A percentile compares a stretch with the other conserved stretches of the same genome.
Conservation (phyloP, 2,797 vertebrate species). For the Rhinichthys osculus region DNA sequence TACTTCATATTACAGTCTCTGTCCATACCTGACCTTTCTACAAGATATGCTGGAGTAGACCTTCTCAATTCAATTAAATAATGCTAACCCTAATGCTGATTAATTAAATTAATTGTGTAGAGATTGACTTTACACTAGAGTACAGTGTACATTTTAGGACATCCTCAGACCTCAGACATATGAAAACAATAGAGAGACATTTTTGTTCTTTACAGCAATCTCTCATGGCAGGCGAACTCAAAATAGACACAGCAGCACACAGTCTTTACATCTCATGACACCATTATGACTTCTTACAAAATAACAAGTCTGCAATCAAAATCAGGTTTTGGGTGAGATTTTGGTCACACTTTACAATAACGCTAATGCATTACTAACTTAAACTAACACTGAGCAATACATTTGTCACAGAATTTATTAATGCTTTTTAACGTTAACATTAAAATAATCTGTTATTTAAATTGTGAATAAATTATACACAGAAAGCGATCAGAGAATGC, state of each 20-base stretch:
- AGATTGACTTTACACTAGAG: neutral
- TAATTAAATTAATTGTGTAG: neutral
- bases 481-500: too few relatives aligned
- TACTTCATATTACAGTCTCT: neutral
- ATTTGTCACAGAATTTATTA: neutral
- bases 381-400: neutral
- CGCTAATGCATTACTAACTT: neutral
- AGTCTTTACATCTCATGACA: neutral
- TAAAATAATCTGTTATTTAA: too few relatives aligned
- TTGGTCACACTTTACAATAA: neutral
- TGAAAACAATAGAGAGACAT: neutral
- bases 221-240: neutral
- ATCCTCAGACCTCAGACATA: too few relatives aligned
- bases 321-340: neutral
- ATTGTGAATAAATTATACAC: too few relatives aligned
- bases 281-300: neutral
- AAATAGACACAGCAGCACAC: neutral
- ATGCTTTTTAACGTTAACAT: neutral
- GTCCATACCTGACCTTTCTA: neutral
- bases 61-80: neutral
- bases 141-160: too few relatives aligned
- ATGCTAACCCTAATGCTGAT: neutral
- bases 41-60: neutral
- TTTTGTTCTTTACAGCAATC: neutral
- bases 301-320: neutral